Evolutionary conservation across 1,140 invertebrate species (phyloP).

Genomic region (Drusus annulatus): DNA sequence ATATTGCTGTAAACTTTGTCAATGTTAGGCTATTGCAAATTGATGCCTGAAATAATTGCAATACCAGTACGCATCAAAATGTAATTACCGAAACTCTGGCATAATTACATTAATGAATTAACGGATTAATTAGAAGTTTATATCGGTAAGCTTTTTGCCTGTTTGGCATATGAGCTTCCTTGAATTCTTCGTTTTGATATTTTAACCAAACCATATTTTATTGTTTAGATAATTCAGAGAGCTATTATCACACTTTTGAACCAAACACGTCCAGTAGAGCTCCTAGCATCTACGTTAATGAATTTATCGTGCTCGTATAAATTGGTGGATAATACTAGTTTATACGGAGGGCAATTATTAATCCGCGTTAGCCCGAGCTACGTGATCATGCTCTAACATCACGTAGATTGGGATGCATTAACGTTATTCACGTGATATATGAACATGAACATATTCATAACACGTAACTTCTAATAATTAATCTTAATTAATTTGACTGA

Average conservation of each 20-base stretch:
- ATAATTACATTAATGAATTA: no score
- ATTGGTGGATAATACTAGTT: slow-evolving; percentile 56
- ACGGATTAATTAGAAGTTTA: no score
- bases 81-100: no score
- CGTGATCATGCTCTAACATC: slow-evolving; percentile 23
- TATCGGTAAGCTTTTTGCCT: no score
- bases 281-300: slow-evolving; percentile 47
- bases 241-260: slow-evolving; percentile 32
- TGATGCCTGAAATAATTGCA: neutral
- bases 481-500: no score
- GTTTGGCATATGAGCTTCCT: no score
- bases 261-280: slow-evolving; percentile 23
- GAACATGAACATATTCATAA: neutral
- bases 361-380: slow-evolving; percentile 42
- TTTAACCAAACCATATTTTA: neutral
- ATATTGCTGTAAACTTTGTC: slow-evolving; percentile 35
- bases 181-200: no score
- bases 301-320: slow-evolving; percentile 55
- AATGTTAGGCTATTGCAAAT: slow-evolving; percentile 14
- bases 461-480: no score
- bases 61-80: no score
- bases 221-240: slow-evolving; percentile 3
- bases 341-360: slow-evolving; percentile 55
- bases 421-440: slow-evolving; percentile 1
- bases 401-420: slow-evolving; percentile 30